These are phyloP conservation scores for Brachyhypopomus gauderio DNA, from an alignment of 2,113 vertebrate genomes.

Conservation along the genomic window DNA sequence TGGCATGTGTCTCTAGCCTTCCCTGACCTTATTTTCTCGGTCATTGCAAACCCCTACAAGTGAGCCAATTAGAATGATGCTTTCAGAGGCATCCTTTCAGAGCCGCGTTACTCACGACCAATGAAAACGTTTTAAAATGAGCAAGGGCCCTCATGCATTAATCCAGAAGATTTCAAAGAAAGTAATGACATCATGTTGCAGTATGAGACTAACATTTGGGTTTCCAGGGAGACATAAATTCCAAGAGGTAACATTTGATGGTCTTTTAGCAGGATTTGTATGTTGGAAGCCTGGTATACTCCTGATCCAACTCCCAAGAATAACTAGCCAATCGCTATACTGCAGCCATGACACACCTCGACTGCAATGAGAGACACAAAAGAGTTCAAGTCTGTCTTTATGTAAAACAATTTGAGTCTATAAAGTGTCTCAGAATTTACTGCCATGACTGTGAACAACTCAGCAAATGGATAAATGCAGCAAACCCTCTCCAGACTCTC, in stretches of 20 bases:
- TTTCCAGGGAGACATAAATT: not conserved
- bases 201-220: not conserved
- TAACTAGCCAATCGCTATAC: too few relatives aligned
- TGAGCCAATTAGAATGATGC: conserved; percentile 42
- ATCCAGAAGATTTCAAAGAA: conserved; percentile 18
- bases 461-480: not conserved
- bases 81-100: not conserved
- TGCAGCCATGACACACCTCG: too few relatives aligned
- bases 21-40: conserved; percentile 16
- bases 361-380: too few relatives aligned
- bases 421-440: conserved; percentile 11
- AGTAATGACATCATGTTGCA: conserved; percentile 9
- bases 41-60: conserved; percentile 29
- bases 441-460: conserved; percentile 24
- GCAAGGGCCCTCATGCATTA: not conserved
- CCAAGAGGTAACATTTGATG: not conserved
- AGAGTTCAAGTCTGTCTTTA: too few relatives aligned
- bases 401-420: not conserved
- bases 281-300: not conserved
- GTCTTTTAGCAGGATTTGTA: not conserved
- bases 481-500: not conserved
- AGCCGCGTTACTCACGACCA: not conserved
- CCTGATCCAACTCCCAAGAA: not conserved
- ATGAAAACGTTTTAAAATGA: not conserved
- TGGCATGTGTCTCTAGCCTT: not conserved